Conservation (phyloP, 2,888 invertebrate genomes). For the Allygus modestus region DNA sequence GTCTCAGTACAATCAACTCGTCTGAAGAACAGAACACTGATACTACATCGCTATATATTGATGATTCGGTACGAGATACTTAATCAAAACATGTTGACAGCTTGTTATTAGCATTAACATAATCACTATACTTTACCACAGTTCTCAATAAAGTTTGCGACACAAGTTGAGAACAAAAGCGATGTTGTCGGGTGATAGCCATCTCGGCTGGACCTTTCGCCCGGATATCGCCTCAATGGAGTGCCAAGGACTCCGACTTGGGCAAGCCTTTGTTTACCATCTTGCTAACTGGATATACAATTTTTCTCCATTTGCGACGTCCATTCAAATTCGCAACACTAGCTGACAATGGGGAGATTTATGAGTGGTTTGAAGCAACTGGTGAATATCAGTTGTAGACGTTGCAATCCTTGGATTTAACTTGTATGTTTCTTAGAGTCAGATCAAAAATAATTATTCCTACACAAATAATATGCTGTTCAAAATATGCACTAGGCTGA, state of each 20-base stretch:
- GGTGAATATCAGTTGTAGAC: background rate
- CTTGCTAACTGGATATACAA: constrained; percentile 9
- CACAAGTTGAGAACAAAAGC: constrained; percentile 36
- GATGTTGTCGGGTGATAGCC: constrained; percentile 15
- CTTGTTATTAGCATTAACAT: too few species aligned
- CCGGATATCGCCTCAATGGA: constrained; percentile 25
- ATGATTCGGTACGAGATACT: too few species aligned
- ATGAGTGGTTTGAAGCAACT: background rate
- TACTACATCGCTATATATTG: too few species aligned
- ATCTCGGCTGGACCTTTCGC: constrained; percentile 38
- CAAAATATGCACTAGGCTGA: too few species aligned
- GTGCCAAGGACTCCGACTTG: constrained; percentile 26
- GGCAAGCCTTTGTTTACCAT: constrained; percentile 49
- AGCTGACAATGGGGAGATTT: constrained; percentile 17
- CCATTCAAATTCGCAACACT: constrained; percentile 27
- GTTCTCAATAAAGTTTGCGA: background rate
- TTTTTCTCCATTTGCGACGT: constrained; percentile 42
- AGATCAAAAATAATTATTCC: too few species aligned
- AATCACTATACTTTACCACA: too few species aligned
- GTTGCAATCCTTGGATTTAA: too few species aligned
- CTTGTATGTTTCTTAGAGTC: too few species aligned
- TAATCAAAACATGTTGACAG: background rate
- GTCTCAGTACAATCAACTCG: too few species aligned
- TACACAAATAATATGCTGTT: too few species aligned
- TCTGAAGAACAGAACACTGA: too few species aligned